A percentile compares a stretch with the other conserved stretches of the same genome.
phyloP scores from a whole-genome alignment of 2,113 vertebrate genomes.

The Calidris pygmaea region DNA sequence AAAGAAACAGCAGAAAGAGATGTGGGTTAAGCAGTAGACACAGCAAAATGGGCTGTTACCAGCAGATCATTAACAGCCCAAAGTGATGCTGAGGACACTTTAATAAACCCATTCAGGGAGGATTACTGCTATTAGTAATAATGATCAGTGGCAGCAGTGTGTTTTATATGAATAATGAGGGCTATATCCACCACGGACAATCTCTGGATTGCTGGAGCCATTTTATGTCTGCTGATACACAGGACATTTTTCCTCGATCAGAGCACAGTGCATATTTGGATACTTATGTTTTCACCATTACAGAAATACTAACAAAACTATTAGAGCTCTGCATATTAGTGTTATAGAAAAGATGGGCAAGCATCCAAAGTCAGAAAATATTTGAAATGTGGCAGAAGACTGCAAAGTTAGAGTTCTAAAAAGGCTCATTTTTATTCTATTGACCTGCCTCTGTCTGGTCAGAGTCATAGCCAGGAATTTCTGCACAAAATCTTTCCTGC shows the following conservation, averaged over 20 bases:
- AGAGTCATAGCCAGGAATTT: not conserved
- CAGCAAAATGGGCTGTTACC: not conserved
- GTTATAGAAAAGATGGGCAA: not conserved
- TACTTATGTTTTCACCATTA: not conserved
- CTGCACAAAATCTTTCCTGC: not conserved
- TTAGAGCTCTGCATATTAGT: not conserved
- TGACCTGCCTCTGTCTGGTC: not conserved
- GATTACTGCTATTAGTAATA: constrained; percentile 25
- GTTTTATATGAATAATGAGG: not conserved
- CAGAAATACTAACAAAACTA: not conserved
- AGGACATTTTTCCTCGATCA: not conserved
- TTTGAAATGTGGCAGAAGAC: not conserved
- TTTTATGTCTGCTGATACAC: not conserved
- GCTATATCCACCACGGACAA: not conserved
- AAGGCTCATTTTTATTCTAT: not conserved
- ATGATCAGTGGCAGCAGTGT: not conserved
- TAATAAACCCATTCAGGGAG: constrained; percentile 18
- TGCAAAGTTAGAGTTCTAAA: not conserved
- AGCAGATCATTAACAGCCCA: constrained; percentile 2
- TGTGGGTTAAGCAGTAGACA: not conserved
- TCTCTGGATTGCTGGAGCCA: not conserved
- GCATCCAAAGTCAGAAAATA: not conserved
- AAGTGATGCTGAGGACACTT: not conserved
- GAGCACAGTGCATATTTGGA: not conserved
- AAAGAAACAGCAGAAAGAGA: not conserved